Conservation (phyloP, 2,113 vertebrate genomes). For the Butorides virescens region DNA sequence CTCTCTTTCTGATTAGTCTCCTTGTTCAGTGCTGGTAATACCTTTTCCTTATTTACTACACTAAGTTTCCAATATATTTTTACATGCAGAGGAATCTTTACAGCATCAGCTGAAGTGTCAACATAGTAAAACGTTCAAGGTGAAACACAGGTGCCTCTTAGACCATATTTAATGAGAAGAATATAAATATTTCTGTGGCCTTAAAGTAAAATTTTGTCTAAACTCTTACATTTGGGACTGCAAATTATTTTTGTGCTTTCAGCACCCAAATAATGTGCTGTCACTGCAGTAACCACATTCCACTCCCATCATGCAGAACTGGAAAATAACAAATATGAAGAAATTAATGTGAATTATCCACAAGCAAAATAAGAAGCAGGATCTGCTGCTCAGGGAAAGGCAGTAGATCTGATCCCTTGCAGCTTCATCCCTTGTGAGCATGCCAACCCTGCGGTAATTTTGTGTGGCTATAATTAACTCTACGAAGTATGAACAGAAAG, state of each 20-base stretch:
- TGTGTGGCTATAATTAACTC: not conserved
- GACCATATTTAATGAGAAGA: not conserved
- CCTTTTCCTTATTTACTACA: not conserved
- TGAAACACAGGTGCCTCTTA: not conserved
- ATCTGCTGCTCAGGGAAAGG: not conserved
- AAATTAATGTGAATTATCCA: not conserved
- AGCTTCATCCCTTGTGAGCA: not conserved
- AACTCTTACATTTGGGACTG: not conserved
- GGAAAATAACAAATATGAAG: not conserved
- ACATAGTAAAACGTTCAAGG: not conserved
- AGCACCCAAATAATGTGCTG: not conserved
- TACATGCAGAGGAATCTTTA: not conserved
- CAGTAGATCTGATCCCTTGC: not conserved
- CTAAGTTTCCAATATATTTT: not conserved
- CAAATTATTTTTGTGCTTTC: not conserved
- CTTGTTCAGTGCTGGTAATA: not conserved
- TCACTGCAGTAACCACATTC: not conserved
- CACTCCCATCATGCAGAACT: not conserved
- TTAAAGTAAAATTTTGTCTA: not conserved
- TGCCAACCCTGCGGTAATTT: not conserved
- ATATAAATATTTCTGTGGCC: not conserved
- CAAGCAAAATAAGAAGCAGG: not conserved
- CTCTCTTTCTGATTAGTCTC: not conserved
- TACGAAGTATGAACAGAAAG: not conserved
- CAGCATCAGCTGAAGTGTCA: not conserved